Evolutionary conservation across 2,888 invertebrate species (phyloP).

Genomic region (Oxystoma pomonae): DNA sequence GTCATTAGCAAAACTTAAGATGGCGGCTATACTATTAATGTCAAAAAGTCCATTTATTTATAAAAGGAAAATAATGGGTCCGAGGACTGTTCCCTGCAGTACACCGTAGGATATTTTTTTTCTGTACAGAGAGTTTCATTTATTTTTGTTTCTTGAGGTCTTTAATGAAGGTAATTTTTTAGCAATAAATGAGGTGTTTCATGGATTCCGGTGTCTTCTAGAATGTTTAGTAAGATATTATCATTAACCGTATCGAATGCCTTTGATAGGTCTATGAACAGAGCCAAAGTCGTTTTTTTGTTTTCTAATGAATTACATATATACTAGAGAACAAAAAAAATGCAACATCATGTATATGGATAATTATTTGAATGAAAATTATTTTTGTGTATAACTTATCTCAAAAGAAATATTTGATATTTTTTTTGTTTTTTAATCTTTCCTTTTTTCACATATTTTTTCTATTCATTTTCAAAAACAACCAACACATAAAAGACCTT

Average conservation of each 20-base stretch:
- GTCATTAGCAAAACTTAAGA: neutral
- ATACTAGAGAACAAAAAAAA: too few relatives aligned
- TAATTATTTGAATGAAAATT: too few relatives aligned
- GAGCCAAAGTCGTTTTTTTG: neutral
- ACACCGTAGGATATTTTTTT: neutral
- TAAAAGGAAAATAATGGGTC: neutral
- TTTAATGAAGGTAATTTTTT: neutral
- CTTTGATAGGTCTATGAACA: neutral
- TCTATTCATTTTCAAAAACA: too few relatives aligned
- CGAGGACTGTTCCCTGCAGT: neutral
- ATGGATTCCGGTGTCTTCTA: neutral
- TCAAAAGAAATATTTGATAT: too few relatives aligned
- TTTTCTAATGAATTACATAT: neutral
- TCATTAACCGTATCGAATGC: neutral
- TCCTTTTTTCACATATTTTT: too few relatives aligned
- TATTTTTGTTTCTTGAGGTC: neutral
- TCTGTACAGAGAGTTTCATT: neutral
- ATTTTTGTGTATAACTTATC: too few relatives aligned
- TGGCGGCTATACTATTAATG: neutral
- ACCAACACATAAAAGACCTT: too few relatives aligned
- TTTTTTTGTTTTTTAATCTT: too few relatives aligned
- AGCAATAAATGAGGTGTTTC: neutral
- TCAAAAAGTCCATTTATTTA: neutral
- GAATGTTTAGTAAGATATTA: neutral
- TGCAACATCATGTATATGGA: too few relatives aligned